Evolutionary conservation across 2,113 vertebrate genomes (phyloP).

Genomic region (Edolisoma coerulescens): DNA sequence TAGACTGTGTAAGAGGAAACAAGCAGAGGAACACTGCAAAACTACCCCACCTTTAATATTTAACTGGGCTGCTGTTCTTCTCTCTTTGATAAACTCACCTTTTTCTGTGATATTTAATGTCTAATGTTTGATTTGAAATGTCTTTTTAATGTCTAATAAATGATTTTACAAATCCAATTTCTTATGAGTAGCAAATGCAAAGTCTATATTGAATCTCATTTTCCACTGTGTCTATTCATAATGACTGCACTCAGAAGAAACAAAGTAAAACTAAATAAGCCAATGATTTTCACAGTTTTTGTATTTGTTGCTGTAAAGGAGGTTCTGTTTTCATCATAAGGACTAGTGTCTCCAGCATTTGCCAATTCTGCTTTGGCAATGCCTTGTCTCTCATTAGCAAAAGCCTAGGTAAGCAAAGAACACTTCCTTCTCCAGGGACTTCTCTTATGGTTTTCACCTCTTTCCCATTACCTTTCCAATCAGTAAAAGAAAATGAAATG

Average conservation of each 20-base stretch:
- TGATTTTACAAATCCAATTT: neutral
- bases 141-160: neutral
- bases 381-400: neutral
- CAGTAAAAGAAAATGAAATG: neutral
- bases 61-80: neutral
- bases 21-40: neutral
- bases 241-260: neutral
- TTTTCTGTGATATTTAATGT: neutral
- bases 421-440: neutral
- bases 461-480: neutral
- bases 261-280: neutral
- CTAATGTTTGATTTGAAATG: too few relatives aligned
- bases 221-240: neutral
- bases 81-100: neutral
- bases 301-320: neutral
- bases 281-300: neutral
- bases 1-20: neutral
- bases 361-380: neutral
- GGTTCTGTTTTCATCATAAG: neutral
- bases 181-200: neutral
- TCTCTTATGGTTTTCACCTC: neutral
- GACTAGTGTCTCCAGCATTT: neutral
- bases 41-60: neutral
- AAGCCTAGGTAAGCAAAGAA: neutral
- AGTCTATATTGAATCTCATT: neutral